phyloP scores from a whole-genome alignment of 2,797 vertebrate genomes.

The Pseudocheirus occidentalis region DNA sequence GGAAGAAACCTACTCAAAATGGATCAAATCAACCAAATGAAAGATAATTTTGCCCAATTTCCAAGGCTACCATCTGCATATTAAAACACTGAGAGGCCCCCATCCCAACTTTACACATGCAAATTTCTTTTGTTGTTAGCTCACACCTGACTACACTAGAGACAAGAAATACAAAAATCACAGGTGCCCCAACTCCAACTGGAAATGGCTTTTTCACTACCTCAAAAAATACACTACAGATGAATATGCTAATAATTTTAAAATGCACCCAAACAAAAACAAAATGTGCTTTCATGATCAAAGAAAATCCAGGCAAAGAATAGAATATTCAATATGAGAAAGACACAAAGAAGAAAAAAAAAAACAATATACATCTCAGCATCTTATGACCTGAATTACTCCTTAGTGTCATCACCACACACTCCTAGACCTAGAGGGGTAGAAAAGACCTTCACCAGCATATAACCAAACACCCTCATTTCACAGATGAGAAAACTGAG shows the following conservation, averaged over 20 bases:
- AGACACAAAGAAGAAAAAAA: background rate
- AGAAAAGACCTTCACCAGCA: background rate
- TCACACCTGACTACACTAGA: conserved; percentile 65
- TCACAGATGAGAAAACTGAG: background rate
- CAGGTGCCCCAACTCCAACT: conserved; percentile 60
- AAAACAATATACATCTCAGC: conserved; percentile 7
- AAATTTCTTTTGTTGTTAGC: conserved; percentile 68
- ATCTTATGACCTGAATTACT: conserved; percentile 24
- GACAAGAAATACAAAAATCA: conserved; percentile 51
- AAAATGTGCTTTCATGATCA: conserved; percentile 42
- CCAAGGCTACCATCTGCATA: conserved; percentile 35
- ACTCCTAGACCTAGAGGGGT: background rate
- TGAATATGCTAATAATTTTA: conserved; percentile 56
- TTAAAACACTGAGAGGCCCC: background rate
- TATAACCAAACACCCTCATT: background rate
- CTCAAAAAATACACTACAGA: conserved; percentile 61
- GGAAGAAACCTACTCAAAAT: conserved; percentile 24
- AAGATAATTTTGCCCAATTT: background rate
- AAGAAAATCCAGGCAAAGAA: conserved; percentile 38
- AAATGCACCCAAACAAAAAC: conserved; percentile 73
- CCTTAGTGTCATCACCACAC: background rate
- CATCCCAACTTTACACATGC: conserved; percentile 42
- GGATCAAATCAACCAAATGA: conserved; percentile 16
- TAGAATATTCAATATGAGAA: conserved; percentile 2
- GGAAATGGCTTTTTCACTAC: conserved; percentile 60